Base-by-base conservation (phyloP, 2,888 invertebrate genomes). In the Coenonympha arcania region DNA sequence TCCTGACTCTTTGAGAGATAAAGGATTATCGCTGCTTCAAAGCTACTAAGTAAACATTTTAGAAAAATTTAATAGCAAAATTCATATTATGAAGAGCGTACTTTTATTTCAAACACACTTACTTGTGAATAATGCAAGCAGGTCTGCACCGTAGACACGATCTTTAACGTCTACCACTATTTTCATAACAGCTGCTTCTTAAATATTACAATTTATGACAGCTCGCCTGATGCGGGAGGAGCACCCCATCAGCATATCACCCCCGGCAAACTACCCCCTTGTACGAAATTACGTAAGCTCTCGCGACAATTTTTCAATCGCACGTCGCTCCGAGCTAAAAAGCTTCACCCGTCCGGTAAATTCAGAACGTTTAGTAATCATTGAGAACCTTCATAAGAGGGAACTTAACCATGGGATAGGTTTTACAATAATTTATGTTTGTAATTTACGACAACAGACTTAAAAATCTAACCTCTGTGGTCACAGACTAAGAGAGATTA, bases 281-380 rank as follows among this genome's bases (percentile, higher is more conserved):
- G 69, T 66, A 71, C 70, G 66, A 73, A 76, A 81, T 83, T 76
- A 76, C 78, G 70, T 74, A 73, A 77, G 71, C 73, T 41, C 56
- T 63, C 65, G 73, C 67, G 64, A 79, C 80, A 76, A 83, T 83
- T 82, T 84, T 84, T 84, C 84, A 82, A 84, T 82, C 75, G 71
- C 59, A 56, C 61, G 71, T 69, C 69, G 79, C 83, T 74, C 55
- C 51, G 54, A 73, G 82, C 78, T 56, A 66, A 60, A 69, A 68
- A 66, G 62, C 68, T 66, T 63, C 60, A 59, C 60, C 64, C 64
- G 59, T 63, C 47, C 54, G 58, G 56, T 64, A 73, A 75, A 79
- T 76, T 74, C 72, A 65, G 61, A 63, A 69, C 73, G 69, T 73
- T 79, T 74, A 75, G 67, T 66, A 68, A 72, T 74, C 11, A 45